phyloP scores from a whole-genome alignment of 53 echinoderm and acorn worm genomes.

The Arbacia lixula region DNA sequence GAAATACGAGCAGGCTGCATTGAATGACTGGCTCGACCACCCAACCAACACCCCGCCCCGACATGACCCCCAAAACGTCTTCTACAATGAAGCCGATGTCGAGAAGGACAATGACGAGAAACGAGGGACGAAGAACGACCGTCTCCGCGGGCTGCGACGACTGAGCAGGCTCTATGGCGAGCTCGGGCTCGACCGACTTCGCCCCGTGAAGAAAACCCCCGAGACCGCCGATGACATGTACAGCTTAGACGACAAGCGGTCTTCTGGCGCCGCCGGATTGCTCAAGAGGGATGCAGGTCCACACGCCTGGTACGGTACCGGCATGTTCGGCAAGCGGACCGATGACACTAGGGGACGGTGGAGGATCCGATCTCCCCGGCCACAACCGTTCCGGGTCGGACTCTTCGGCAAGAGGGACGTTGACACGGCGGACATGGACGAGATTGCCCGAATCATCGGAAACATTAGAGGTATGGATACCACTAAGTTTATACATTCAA shows the following conservation, averaged over 20 bases:
- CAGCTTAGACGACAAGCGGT: constrained; percentile 36
- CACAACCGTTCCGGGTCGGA: constrained; percentile 19
- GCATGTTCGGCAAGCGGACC: constrained; percentile 46
- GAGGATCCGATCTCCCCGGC: constrained; percentile 40
- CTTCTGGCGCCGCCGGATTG: constrained; percentile 21
- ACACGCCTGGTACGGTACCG: constrained; percentile 55
- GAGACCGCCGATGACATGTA: constrained; percentile 43
- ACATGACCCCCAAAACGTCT: neutral
- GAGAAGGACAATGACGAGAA: constrained; percentile 26
- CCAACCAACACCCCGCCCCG: neutral
- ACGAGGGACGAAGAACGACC: constrained; percentile 57
- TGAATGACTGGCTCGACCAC: neutral
- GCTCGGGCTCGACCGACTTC: constrained; percentile 20
- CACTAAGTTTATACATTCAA: neutral
- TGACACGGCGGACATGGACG: neutral
- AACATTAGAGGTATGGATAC: constrained; percentile 24
- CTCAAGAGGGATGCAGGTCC: constrained; percentile 44
- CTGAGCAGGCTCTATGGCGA: constrained; percentile 55
- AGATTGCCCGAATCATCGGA: constrained; percentile 13
- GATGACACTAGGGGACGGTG: constrained; percentile 10
- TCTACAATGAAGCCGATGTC: constrained; percentile 28
- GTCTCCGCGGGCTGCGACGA: constrained; percentile 48
- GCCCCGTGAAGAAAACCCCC: constrained; percentile 53
- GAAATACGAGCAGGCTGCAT: constrained; percentile 20
- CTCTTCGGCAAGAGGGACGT: constrained; percentile 37